These are phyloP conservation scores for Pissodes strobi DNA, from an alignment of 1,140 invertebrate species.

Conservation along the genomic window DNA sequence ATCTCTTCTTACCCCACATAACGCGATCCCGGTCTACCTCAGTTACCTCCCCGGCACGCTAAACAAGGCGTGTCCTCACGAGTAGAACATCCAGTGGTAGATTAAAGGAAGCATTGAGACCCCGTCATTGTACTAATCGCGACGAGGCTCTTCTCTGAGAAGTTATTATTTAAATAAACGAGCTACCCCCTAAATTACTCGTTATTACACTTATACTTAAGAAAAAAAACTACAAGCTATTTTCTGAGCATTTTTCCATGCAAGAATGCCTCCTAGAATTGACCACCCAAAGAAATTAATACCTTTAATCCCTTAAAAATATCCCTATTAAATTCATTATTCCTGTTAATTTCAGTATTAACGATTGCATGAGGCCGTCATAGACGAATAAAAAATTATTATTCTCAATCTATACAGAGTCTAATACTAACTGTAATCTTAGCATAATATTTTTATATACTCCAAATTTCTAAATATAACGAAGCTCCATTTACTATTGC, in stretches of 20 bases:
- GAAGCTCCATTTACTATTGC: slow-evolving; percentile 61
- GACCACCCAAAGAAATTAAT: slow-evolving; percentile 62
- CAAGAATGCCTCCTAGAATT: slow-evolving; percentile 64
- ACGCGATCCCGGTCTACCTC: no score
- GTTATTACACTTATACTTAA: no score
- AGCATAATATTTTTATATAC: slow-evolving; percentile 56
- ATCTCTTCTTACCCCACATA: no score
- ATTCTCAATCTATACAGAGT: slow-evolving; percentile 54
- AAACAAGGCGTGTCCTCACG: no score
- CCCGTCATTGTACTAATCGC: no score
- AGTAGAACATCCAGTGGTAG: no score
- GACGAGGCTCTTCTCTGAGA: no score
- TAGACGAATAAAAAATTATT: slow-evolving; percentile 60
- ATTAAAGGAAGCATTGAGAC: no score
- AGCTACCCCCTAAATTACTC: no score
- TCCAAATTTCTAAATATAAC: slow-evolving; percentile 58
- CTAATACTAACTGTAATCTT: slow-evolving; percentile 62
- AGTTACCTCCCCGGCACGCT: no score
- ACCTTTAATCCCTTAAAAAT: slow-evolving; percentile 66
- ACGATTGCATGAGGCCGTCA: slow-evolving; percentile 64
- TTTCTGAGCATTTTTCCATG: slow-evolving; percentile 70
- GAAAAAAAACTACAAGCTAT: no score
- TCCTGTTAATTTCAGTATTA: slow-evolving; percentile 62
- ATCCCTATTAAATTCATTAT: slow-evolving; percentile 66
- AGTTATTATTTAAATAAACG: no score